Base-by-base conservation (phyloP, 92 coral and sea anemone species). In the Porites evermanni region DNA sequence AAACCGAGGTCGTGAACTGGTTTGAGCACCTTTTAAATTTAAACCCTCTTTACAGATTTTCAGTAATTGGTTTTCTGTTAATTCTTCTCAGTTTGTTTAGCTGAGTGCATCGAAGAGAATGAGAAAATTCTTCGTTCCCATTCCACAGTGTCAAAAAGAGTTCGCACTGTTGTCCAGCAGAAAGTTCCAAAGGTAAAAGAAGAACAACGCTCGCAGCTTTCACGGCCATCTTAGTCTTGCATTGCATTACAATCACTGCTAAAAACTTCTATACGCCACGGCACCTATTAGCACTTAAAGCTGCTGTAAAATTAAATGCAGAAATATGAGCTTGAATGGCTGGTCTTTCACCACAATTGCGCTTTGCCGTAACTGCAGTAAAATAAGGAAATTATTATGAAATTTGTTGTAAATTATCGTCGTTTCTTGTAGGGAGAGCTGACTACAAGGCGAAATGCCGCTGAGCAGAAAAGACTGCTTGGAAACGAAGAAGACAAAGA, bases 31-130 rank as follows among this genome's bases (percentile, higher is more conserved):
- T 14, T 14, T 38, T 38, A 38, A 3, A 56, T 56, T 56, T 14
- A 56, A 56, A 11, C 61, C 16, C 61, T 2, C 13, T 79, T 53
- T 18, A 4, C 9, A 17, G 24, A 61, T 70, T 11, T 47, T 50
- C 6, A 68, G 66, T 80, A 83, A 74, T 67, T 64, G 58, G 82
- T 67, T 6, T 77, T 66, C 65, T 85, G 71, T 84, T 53, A 74
- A 63, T 53, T 80, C 53, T 75, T 76, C 83, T 68, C 88, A 85
- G 88, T 85, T 32, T 21, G 76, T 75, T 85, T 76, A 18, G 88
- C 88, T 66, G 88, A 85, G 77, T 85, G 88, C 73, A 76, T 76
- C 17, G 83, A 77, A 85, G 88, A 76, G 68, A 78, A 85, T 85
- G 88, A 85, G 78, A 76, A 75, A 68, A 85, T 85, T 69, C 88